Percentiles rank a stretch among this genome's conserved stretches.
Conservation (phyloP, 2,888 invertebrate species). For the Platycnemis pennipes region DNA sequence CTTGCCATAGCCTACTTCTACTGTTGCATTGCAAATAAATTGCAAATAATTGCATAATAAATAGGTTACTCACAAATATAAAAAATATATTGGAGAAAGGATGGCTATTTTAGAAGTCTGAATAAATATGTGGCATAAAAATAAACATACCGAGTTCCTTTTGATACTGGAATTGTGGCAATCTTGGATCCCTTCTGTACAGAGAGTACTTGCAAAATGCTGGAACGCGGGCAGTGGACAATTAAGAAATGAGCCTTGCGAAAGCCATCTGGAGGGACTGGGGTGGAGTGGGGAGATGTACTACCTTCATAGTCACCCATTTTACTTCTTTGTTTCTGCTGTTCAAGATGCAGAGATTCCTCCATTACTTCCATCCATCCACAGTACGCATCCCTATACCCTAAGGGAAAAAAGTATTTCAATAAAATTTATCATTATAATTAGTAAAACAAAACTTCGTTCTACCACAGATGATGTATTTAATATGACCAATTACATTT, state of each 20-base stretch:
- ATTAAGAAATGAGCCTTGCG: constrained; percentile 90
- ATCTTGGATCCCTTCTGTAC: constrained; percentile 94
- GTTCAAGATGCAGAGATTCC: constrained; percentile 76
- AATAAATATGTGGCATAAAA: background rate
- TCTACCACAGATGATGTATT: too few relatives aligned
- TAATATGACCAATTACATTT: too few relatives aligned
- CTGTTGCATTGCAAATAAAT: too few relatives aligned
- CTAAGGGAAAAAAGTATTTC: constrained; percentile 73
- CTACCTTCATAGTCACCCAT: background rate
- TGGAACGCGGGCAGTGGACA: constrained; percentile 95
- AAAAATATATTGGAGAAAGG: too few relatives aligned
- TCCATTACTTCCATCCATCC: constrained; percentile 94
- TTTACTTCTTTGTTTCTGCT: constrained; percentile 71
- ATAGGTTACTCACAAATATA: too few relatives aligned
- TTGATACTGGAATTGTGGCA: constrained; percentile 94
- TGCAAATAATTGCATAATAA: too few relatives aligned
- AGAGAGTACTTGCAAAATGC: constrained; percentile 95
- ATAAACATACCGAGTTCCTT: constrained; percentile 83
- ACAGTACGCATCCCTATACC: constrained; percentile 97
- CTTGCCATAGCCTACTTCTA: too few relatives aligned
- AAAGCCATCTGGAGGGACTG: constrained; percentile 76
- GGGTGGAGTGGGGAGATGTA: background rate
- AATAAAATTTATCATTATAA: background rate
- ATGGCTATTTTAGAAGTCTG: too few relatives aligned
- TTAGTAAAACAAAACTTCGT: too few relatives aligned